Evolutionary conservation across 2,888 invertebrate genomes (phyloP), one percentile per base, ranked within the genome.

Genomic region (Perdita meconis): DNA sequence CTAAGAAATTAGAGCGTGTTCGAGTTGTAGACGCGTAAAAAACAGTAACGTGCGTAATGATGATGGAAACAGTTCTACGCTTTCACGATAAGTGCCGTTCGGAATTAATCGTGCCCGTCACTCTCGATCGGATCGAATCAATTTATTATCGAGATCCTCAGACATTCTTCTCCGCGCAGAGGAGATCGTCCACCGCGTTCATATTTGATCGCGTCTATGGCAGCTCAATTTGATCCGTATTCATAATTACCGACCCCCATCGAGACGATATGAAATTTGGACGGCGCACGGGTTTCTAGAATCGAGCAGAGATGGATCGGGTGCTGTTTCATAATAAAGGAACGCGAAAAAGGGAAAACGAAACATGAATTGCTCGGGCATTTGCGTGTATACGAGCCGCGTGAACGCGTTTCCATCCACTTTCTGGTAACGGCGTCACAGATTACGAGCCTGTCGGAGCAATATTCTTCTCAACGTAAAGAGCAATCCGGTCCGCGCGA

Each of bases 21-120:
- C 36, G 42, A 12, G n/a, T 13, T 3, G 30, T 8, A 13, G 19
- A 51, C 16, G 5, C 12, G 26, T n/a, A 10, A 26, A 10, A 38
- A 42, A 57, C 42, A 30, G 42, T 6, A 30, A 24, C 16, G 24
- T 26, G 56, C 42, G 38, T 44, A 70, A 61, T 13, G 63, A 71
- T 50, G 63, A 63, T 74, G 73, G 63, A 70, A 78, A 79, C 67
- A 55, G 60, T 67, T 83, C 73, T 55, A 66, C 80, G 66, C 71
- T 77, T 80, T 66, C 63, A 53, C 83, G 80, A 74, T 77, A 83
- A 83, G 83, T 78, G 60, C 71, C 68, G 57, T 36, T 26, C 40
- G 44, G 70, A 59, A 83, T 83, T 80, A 82, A 82, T 82, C 80
- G 59, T 59, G 55, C 63, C 66, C 36, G 60, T 53, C 69, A 50